phyloP scores from a whole-genome alignment of 2,797 vertebrate species.

The Bradypodion ventrale region DNA sequence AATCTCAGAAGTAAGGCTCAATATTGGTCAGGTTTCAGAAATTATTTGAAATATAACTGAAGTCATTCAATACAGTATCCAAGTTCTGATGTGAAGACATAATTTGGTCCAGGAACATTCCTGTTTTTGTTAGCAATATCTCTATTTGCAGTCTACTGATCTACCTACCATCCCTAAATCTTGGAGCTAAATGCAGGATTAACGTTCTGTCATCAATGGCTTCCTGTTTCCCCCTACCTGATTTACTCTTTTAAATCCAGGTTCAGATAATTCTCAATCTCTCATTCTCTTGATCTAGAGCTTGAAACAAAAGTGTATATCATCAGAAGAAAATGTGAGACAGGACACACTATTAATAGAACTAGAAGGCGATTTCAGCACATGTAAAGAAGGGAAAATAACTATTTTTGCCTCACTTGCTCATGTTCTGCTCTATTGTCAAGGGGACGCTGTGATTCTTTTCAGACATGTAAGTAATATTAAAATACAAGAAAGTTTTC shows the following conservation, averaged over 20 bases:
- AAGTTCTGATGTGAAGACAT: too few relatives aligned
- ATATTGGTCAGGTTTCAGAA: too few relatives aligned
- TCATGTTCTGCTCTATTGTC: constrained; percentile 10
- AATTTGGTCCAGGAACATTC: too few relatives aligned
- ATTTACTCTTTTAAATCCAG: background rate
- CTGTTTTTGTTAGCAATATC: too few relatives aligned
- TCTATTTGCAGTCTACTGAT: too few relatives aligned
- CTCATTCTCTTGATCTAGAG: constrained; percentile 5
- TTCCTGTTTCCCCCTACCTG: background rate
- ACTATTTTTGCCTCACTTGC: constrained; percentile 36
- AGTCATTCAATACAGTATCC: too few relatives aligned
- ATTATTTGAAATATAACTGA: too few relatives aligned
- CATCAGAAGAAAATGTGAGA: constrained; percentile 13
- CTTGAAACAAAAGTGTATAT: constrained; percentile 8
- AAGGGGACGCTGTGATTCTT: background rate
- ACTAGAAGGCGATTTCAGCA: background rate
- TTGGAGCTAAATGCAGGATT: background rate
- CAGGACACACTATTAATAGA: constrained; percentile 29
- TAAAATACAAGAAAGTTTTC: background rate
- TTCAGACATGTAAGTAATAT: constrained; percentile 17
- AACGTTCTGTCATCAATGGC: too few relatives aligned
- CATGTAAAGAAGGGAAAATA: background rate
- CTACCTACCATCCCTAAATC: background rate
- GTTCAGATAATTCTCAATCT: background rate
- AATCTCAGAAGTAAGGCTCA: too few relatives aligned